phyloP scores from a whole-genome alignment of 2,113 vertebrate species.

The Panurus biarmicus region DNA sequence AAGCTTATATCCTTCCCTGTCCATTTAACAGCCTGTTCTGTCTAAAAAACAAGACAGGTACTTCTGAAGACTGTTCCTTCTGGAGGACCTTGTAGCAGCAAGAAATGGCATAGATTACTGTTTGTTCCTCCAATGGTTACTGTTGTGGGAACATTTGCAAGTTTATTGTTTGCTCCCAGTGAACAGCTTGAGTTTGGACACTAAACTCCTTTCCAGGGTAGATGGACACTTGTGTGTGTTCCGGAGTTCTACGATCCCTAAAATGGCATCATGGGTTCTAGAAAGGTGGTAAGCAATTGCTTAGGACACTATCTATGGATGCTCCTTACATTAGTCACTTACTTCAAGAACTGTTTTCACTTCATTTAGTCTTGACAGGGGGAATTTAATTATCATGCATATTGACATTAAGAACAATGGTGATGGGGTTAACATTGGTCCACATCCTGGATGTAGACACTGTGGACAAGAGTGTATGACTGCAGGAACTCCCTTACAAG shows the following conservation, averaged over 20 bases:
- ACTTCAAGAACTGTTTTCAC: neutral
- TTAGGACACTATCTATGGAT: neutral
- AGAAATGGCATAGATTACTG: neutral
- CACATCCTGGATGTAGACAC: neutral
- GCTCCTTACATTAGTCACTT: neutral
- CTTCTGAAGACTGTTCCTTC: neutral
- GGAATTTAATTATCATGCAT: neutral
- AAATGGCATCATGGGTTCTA: neutral
- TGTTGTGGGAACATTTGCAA: neutral
- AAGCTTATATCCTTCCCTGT: neutral
- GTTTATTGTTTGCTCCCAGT: neutral
- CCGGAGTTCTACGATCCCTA: neutral
- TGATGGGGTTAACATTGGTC: neutral
- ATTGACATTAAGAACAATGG: neutral
- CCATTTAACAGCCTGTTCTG: neutral
- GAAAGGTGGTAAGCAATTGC: neutral
- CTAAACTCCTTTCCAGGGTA: neutral
- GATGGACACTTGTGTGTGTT: neutral
- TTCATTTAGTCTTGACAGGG: neutral
- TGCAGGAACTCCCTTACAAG: neutral
- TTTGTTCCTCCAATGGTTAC: neutral
- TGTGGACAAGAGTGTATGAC: neutral
- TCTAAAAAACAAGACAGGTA: neutral
- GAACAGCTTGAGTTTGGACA: neutral
- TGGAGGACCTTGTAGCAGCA: neutral